A percentile compares a stretch with the other conserved stretches of the same genome.
Conservation (phyloP, 2,113 vertebrate genomes). For the Orycteropus afer region DNA sequence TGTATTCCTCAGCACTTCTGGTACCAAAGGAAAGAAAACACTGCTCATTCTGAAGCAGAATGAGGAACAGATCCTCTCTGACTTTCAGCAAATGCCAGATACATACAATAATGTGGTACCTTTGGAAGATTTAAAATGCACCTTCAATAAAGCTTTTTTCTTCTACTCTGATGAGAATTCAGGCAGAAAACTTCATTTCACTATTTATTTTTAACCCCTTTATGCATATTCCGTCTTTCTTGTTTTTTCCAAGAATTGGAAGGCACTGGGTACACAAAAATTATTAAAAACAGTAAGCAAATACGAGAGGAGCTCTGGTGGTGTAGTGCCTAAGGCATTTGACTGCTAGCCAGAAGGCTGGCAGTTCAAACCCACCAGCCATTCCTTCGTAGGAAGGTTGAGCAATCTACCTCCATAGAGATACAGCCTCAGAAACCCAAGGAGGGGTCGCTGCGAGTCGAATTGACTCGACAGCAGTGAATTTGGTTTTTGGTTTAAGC, state of each 20-base stretch:
- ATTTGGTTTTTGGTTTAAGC: no score
- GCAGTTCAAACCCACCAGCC: no score
- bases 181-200: neutral
- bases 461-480: no score
- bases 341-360: no score
- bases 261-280: neutral
- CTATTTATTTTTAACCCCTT: neutral
- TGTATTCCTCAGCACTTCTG: neutral
- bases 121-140: neutral
- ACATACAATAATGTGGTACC: rapidly evolving
- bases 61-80: neutral
- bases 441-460: no score
- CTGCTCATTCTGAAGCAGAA: neutral
- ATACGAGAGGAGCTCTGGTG: no score
- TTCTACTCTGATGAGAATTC: neutral
- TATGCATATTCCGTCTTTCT: neutral
- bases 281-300: neutral
- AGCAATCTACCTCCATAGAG: no score
- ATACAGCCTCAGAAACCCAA: no score
- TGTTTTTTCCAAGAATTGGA: neutral
- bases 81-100: neutral
- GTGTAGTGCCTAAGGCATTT: no score
- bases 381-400: no score
- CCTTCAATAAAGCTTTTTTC: neutral
- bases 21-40: neutral